phyloP scores from a whole-genome alignment of 2,113 vertebrate species.

The Menidia beryllina region DNA sequence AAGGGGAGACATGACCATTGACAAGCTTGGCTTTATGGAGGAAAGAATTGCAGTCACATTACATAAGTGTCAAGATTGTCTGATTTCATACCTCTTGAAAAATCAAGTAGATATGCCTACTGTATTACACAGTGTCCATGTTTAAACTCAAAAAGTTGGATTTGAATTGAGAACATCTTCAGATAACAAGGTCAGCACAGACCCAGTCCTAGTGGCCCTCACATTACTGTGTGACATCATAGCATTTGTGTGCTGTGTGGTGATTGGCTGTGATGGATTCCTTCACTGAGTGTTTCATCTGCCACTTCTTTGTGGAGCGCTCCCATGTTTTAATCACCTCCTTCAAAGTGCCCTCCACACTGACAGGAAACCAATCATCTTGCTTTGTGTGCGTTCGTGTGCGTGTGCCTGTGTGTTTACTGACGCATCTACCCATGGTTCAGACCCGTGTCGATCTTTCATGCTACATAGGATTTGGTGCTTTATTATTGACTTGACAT shows the following conservation, averaged over 20 bases:
- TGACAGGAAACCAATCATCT: constrained; percentile 56
- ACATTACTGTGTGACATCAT: constrained; percentile 51
- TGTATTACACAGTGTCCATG: not conserved
- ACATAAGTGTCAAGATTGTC: too few relatives aligned
- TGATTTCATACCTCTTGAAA: too few relatives aligned
- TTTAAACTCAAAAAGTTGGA: constrained; percentile 2
- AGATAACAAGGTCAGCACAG: constrained; percentile 41
- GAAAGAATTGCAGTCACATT: too few relatives aligned
- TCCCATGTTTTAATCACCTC: constrained; percentile 64
- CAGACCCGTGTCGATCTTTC: constrained; percentile 53
- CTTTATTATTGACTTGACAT: constrained; percentile 58
- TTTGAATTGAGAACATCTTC: constrained; percentile 23
- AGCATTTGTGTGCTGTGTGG: constrained; percentile 33
- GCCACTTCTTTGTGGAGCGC: constrained; percentile 30
- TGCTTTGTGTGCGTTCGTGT: constrained; percentile 24
- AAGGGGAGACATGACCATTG: too few relatives aligned
- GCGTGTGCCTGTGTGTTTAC: constrained; percentile 36
- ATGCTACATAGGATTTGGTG: constrained; percentile 45
- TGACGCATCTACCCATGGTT: constrained; percentile 7
- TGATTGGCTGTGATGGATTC: constrained; percentile 55
- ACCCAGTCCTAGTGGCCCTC: constrained; percentile 68
- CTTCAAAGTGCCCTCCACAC: constrained; percentile 60
- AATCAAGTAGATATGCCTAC: too few relatives aligned
- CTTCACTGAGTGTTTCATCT: constrained; percentile 59
- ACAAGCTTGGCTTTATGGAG: too few relatives aligned